phyloP scores from a whole-genome alignment of 2,113 vertebrate species.

The Gopherus evgoodei region DNA sequence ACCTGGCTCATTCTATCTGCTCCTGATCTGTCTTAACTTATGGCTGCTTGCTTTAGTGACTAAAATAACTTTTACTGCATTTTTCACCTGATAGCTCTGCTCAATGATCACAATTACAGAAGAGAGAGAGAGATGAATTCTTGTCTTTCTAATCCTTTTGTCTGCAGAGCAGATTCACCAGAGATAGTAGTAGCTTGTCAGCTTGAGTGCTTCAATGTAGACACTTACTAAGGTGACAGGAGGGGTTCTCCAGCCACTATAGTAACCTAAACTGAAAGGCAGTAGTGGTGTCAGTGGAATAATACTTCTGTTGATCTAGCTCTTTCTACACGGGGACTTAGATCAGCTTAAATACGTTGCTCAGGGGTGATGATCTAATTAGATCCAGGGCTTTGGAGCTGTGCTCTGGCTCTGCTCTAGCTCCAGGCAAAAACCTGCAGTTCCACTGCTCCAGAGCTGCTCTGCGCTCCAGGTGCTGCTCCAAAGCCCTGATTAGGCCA shows the following conservation, averaged over 20 bases:
- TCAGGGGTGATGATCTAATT: background rate
- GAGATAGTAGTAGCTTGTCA: background rate
- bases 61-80: background rate
- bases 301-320: too few relatives aligned
- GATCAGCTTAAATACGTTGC: background rate
- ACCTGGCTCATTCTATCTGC: too few relatives aligned
- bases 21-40: too few relatives aligned
- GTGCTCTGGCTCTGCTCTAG: too few relatives aligned
- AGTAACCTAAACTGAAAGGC: background rate
- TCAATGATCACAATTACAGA: too few relatives aligned
- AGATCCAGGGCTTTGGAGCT: too few relatives aligned
- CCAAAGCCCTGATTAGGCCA: too few relatives aligned
- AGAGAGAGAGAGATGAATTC: too few relatives aligned
- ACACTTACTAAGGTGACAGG: background rate
- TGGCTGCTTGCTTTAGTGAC: too few relatives aligned
- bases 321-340: background rate
- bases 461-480: too few relatives aligned
- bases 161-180: background rate
- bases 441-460: too few relatives aligned
- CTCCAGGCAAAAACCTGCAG: too few relatives aligned
- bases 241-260: background rate
- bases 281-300: background rate
- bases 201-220: background rate
- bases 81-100: background rate
- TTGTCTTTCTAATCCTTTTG: background rate